These are phyloP conservation scores for Seira musarum DNA, from an alignment of 2,888 invertebrate genomes.

Conservation along the genomic window DNA sequence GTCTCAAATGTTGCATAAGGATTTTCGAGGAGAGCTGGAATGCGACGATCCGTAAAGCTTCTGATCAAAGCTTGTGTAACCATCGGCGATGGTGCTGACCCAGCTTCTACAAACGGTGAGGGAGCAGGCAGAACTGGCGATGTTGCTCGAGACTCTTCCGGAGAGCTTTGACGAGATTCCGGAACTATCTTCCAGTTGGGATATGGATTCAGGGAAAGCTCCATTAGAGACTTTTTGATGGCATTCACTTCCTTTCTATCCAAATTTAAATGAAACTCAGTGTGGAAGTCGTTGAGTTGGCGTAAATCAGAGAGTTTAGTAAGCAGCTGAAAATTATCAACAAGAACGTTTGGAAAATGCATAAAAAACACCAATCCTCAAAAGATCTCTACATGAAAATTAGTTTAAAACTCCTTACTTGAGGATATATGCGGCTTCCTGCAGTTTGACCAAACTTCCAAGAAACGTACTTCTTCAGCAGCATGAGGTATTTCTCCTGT, in stretches of 20 bases:
- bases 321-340: conserved; percentile 71
- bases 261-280: conserved; percentile 70
- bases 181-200: conserved; percentile 64
- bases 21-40: conserved; percentile 62
- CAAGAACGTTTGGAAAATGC: too few relatives aligned
- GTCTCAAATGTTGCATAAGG: conserved; percentile 60
- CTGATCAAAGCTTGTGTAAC: conserved; percentile 33
- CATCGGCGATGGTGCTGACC: conserved; percentile 6
- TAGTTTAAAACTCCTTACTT: conserved; percentile 35
- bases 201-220: conserved; percentile 69
- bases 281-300: conserved; percentile 71
- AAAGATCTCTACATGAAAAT: too few relatives aligned
- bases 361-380: too few relatives aligned
- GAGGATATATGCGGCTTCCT: conserved; percentile 62
- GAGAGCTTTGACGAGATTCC: conserved; percentile 21
- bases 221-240: conserved; percentile 70
- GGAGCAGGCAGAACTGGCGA: background rate
- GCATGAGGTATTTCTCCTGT: conserved; percentile 72
- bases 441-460: conserved; percentile 60
- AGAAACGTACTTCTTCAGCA: conserved; percentile 68
- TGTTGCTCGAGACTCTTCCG: background rate
- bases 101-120: background rate
- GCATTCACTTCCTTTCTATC: conserved; percentile 70
- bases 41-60: conserved; percentile 45
- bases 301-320: conserved; percentile 73